Base-by-base conservation (phyloP, 2,113 vertebrate genomes). In the Ammodytes marinus region DNA sequence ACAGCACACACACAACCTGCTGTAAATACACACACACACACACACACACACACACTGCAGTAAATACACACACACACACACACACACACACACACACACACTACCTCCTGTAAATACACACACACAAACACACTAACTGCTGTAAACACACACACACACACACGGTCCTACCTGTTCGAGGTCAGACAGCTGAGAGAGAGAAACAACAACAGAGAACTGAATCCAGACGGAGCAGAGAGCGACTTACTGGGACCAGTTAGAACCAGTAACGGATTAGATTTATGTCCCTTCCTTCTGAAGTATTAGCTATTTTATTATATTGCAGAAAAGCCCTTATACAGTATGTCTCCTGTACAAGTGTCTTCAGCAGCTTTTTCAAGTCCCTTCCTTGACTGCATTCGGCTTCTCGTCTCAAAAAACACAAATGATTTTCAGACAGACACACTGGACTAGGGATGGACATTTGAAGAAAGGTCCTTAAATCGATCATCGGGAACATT, bases 121-220 rank as follows among this genome's bases (percentile, higher is more conserved):
- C 66, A 4, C 57, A 39, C 60, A 43, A 43, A 65, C 45, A 13
- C 45, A 52, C 49, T 76, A 66, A 57, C 60, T 27, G 27, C 27
- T 27, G 27, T 27, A 27, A 27, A 27, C 27, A 27, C 27, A 27
- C 27, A 27, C 27, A 86, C 93, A 92, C 55, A 80, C 73, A 27
- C 58, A 3, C 85, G 73, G 85, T 90, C 91, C 57, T 96, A 96
- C 96, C 97, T 97, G 95, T 95, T 97, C 95, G 90, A 85, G 95
- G 93, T 96, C 96, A 95, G 96, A 97, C 84, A 95, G 96, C 97
- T 96, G 94, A 96, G 94, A 95, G 83, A 89, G 86, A 94, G 91
- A 96, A 92, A 96, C 91, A 93, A 95, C 92, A 91, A 92, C 86
- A 92, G 50, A 65, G 15, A 61, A 35, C 52, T 81, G 55, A 80